Percentiles rank a stretch among this genome's conserved stretches.
Conservation (phyloP, 2,888 invertebrate species). For the Penaeus monodon region DNA sequence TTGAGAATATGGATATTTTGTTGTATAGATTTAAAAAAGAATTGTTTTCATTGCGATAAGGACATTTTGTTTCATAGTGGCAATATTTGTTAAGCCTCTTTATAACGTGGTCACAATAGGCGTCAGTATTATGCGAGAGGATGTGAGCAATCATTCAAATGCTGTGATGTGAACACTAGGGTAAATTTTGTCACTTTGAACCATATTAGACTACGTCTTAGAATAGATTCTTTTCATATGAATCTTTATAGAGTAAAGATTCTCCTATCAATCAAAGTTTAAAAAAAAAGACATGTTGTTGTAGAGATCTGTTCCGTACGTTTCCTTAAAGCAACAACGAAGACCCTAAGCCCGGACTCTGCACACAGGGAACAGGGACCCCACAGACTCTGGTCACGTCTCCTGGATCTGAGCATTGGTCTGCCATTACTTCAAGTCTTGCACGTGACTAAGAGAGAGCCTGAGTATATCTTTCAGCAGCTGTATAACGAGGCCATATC, state of each 20-base stretch:
- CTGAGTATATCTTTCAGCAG: too few relatives aligned
- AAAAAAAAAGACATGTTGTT: conserved; percentile 57
- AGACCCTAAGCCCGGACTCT: conserved; percentile 49
- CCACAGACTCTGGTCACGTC: too few relatives aligned
- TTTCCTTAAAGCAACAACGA: conserved; percentile 60
- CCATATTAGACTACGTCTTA: conserved; percentile 38
- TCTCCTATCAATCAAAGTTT: conserved; percentile 54
- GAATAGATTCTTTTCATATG: conserved; percentile 56
- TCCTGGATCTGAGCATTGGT: too few relatives aligned
- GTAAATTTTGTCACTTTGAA: conserved; percentile 58
- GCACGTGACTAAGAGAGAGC: too few relatives aligned
- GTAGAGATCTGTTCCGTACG: conserved; percentile 46
- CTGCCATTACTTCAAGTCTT: too few relatives aligned
- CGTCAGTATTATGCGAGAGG: conserved; percentile 41
- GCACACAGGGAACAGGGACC: too few relatives aligned
- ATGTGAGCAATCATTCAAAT: conserved; percentile 60
- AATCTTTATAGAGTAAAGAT: conserved; percentile 52
- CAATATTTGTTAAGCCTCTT: conserved; percentile 36
- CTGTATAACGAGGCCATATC: too few relatives aligned
- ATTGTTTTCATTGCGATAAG: too few relatives aligned
- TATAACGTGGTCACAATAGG: conserved; percentile 25
- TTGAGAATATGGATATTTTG: conserved; percentile 26
- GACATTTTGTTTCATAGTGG: conserved; percentile 42
- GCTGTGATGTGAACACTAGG: conserved; percentile 61
- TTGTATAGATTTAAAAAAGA: conserved; percentile 13